Evolutionary conservation across 2,888 invertebrate genomes (phyloP).

Genomic region (Dryomyza anilis): DNA sequence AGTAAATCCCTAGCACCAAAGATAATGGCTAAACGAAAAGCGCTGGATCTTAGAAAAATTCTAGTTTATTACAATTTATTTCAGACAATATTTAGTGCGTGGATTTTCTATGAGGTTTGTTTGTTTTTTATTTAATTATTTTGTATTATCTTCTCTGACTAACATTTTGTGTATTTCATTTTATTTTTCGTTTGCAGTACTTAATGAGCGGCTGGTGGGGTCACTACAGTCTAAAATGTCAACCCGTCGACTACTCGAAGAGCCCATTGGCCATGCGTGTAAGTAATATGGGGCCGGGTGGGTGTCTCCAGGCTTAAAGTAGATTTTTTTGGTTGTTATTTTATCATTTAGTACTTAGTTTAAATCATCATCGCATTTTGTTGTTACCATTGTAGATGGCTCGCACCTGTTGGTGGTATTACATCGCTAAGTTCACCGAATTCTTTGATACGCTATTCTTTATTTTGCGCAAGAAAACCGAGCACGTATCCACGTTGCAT

Average conservation of each 20-base stretch:
- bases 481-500: slow-evolving; percentile 91
- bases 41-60: slow-evolving; percentile 78
- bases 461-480: slow-evolving; percentile 90
- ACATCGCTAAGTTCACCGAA: slow-evolving; percentile 95
- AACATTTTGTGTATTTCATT: slow-evolving; percentile 1
- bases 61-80: slow-evolving; percentile 86
- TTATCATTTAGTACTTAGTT: too few relatives aligned
- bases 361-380: slow-evolving; percentile 3
- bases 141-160: not conserved
- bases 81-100: slow-evolving; percentile 88
- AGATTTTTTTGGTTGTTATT: too few relatives aligned
- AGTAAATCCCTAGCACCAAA: slow-evolving; percentile 82
- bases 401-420: slow-evolving; percentile 94
- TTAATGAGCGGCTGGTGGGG: slow-evolving; percentile 77
- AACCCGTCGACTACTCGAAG: slow-evolving; percentile 85
- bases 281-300: too few relatives aligned
- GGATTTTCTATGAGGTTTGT: slow-evolving; percentile 90
- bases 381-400: slow-evolving; percentile 73
- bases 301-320: too few relatives aligned
- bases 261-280: slow-evolving; percentile 74
- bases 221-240: slow-evolving; percentile 80
- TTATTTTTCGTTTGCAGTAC: slow-evolving; percentile 61
- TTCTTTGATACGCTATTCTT: slow-evolving; percentile 97
- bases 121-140: slow-evolving; percentile 2
- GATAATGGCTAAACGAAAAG: slow-evolving; percentile 88